Percentiles rank a stretch among this genome's conserved stretches.
Evolutionary conservation across 2,113 vertebrate genomes (phyloP).

Genomic region (Pardalotus punctatus): DNA sequence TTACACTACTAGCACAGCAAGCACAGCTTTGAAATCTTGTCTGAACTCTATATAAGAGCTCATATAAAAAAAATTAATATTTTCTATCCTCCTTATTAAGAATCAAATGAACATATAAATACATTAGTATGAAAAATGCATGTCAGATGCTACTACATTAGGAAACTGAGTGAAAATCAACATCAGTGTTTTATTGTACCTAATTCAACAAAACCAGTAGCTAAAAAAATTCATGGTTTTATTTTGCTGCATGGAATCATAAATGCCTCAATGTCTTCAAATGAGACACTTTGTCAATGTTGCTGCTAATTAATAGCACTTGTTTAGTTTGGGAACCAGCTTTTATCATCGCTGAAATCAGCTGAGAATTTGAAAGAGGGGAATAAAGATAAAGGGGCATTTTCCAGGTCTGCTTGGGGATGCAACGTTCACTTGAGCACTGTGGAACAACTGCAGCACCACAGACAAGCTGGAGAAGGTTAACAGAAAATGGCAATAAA

Average conservation of each 20-base stretch:
- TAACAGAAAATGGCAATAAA: not conserved
- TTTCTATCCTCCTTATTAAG: not conserved
- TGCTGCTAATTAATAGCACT: not conserved
- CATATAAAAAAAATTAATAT: not conserved
- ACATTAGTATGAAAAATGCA: not conserved
- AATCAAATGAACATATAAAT: not conserved
- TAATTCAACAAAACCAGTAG: not conserved
- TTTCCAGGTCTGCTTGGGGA: not conserved
- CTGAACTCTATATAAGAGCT: not conserved
- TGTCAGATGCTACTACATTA: not conserved
- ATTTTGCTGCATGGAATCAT: not conserved
- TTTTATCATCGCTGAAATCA: not conserved
- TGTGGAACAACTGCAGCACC: fast-evolving
- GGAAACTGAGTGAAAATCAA: not conserved
- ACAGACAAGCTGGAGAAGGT: not conserved
- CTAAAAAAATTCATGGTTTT: not conserved
- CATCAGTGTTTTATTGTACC: not conserved
- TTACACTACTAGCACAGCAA: not conserved
- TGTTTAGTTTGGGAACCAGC: not conserved
- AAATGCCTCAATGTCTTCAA: not conserved
- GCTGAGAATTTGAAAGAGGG: not conserved
- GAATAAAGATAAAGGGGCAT: not conserved
- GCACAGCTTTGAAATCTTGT: not conserved
- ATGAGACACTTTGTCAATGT: not conserved
- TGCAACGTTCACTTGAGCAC: not conserved